Base-by-base conservation (phyloP, 2,113 vertebrate species). In the Brachypodius melanocephalos region DNA sequence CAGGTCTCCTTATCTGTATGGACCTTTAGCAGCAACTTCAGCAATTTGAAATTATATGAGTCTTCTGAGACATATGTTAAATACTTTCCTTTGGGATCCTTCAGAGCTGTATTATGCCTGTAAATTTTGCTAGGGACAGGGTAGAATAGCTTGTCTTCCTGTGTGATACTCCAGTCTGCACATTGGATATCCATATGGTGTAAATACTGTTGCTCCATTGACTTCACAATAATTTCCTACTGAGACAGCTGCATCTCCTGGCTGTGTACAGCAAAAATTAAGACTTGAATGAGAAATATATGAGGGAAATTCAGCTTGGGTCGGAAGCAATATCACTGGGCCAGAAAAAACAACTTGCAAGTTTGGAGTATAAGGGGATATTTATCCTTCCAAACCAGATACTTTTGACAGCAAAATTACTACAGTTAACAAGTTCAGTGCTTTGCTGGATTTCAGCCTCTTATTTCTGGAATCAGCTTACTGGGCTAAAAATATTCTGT, bases 241-340 rank as follows among this genome's bases (percentile, higher is more conserved):
- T 46, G 83, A 95, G 95, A 77, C 34, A 91, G 67, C 75, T 96
- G 74, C 62, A 90, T 90, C 65, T 94, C 61, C 80, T 89, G 87
- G 52, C 84, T 76, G 51, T 8, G 28, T 86, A 45, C 45, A 91
- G 55, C 63, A 87, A 66, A 89, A 91, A 88, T 54, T 81, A 91
- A 72, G 62, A 75, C 52, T 75, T 54, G 28, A 89, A 59, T 79
- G 43, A 78, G 48, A 85, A 66, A 16, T 38, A 34, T 49, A 62
- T 3, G 9, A 82, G 51, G 32, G 29, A 85, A 93, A 89, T 67
- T 67, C 69, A 71, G 46, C 52, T 75, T 78, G n/a, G 54, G 34
- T 71, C 42, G 12, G 66, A 93, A 87, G 34, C 19, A 48, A 1
- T 80, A 66, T 57, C 38, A 51, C 29, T 40, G 26, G 16, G 26